Evolutionary conservation across 2,888 invertebrate species (phyloP).

Genomic region (Horisme vitalbata): DNA sequence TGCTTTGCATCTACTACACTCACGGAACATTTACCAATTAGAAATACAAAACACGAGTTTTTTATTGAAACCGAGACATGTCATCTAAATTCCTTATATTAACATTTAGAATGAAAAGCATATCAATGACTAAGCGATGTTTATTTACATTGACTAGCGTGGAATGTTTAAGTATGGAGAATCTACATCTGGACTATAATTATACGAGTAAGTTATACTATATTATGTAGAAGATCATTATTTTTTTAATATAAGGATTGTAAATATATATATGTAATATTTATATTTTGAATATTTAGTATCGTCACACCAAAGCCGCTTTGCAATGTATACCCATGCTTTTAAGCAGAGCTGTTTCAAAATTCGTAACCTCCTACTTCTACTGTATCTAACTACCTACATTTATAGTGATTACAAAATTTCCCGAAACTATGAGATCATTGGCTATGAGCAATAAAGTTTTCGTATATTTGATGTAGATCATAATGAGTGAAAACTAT

Average conservation of each 20-base stretch:
- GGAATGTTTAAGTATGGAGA: constrained; percentile 71
- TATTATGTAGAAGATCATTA: too few relatives aligned
- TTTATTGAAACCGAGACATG: constrained; percentile 37
- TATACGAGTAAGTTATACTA: too few relatives aligned
- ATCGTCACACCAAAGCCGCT: constrained; percentile 7
- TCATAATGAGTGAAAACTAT: constrained; percentile 44
- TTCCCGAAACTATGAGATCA: constrained; percentile 11
- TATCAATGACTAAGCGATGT: constrained; percentile 48
- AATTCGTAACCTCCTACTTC: constrained; percentile 28
- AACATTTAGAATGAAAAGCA: constrained; percentile 46
- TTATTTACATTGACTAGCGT: constrained; percentile 56
- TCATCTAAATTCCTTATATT: constrained; percentile 43
- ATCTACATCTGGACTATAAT: too few relatives aligned
- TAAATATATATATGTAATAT: too few relatives aligned
- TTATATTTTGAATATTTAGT: constrained; percentile 12
- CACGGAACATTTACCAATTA: constrained; percentile 33
- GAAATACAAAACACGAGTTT: constrained; percentile 33
- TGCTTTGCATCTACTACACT: constrained; percentile 35
- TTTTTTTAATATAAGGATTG: too few relatives aligned
- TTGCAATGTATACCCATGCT: constrained; percentile 7
- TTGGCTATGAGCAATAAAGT: constrained; percentile 16
- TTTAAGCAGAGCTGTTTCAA: constrained; percentile 25
- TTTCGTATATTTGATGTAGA: constrained; percentile 35
- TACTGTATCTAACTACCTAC: constrained; percentile 25
- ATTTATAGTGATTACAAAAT: constrained; percentile 29